Evolutionary conservation across 1,140 invertebrate genomes (phyloP).

Genomic region (Aphelenchoides besseyi): DNA sequence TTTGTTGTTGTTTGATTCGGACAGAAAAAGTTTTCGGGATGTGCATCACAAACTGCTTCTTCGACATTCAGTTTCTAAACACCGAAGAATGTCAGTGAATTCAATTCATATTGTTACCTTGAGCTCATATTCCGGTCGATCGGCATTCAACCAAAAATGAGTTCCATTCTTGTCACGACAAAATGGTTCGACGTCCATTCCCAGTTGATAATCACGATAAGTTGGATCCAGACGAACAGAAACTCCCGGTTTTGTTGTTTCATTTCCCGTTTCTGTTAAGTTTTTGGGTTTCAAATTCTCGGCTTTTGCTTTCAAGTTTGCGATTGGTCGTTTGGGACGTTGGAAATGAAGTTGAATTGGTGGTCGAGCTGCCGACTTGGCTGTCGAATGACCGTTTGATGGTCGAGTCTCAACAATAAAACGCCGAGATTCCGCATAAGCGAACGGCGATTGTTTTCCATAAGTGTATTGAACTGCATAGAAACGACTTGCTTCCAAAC

Average conservation of each 20-base stretch:
- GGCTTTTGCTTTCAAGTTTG: slow-evolving; percentile 3
- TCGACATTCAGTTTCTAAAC: slow-evolving; percentile 1
- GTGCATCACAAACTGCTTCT: not conserved
- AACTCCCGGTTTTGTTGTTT: not conserved
- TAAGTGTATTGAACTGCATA: slow-evolving; percentile 59
- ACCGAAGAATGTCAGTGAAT: not conserved
- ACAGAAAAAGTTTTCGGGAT: slow-evolving; percentile 9
- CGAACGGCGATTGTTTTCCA: slow-evolving; percentile 54
- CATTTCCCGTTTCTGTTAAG: not conserved
- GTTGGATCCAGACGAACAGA: slow-evolving; percentile 12
- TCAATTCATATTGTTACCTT: not conserved
- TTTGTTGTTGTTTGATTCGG: slow-evolving; percentile 10
- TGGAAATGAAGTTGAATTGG: slow-evolving; percentile 25
- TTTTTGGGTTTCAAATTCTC: not conserved
- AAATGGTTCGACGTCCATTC: slow-evolving; percentile 47
- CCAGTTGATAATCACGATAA: slow-evolving; percentile 40
- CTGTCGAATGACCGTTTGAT: not conserved
- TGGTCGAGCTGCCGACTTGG: slow-evolving; percentile 11
- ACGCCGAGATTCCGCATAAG: slow-evolving; percentile 54
- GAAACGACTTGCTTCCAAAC: slow-evolving; percentile 42
- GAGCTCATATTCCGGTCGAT: slow-evolving; percentile 28
- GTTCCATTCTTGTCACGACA: slow-evolving; percentile 37
- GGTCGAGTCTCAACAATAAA: slow-evolving; percentile 53
- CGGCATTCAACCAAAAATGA: slow-evolving; percentile 40
- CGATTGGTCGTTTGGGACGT: slow-evolving; percentile 2